Conservation (phyloP, 1,140 invertebrate species). For the Battus philenor region DNA sequence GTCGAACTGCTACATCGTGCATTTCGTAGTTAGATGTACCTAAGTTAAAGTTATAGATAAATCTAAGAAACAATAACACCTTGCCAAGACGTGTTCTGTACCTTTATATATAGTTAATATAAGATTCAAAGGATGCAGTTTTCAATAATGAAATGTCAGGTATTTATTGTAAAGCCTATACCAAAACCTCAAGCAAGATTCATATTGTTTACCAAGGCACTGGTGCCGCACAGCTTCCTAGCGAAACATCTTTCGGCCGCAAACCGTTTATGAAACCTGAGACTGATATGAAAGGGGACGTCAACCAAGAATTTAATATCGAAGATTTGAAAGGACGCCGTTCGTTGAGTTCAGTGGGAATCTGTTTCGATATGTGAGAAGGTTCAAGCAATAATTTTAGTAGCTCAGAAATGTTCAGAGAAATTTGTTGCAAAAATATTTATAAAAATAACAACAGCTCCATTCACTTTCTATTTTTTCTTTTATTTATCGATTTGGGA, state of each 20-base stretch:
- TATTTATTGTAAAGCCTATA: neutral
- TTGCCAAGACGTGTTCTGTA: neutral
- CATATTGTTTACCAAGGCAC: slow-evolving; percentile 2
- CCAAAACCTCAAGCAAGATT: neutral
- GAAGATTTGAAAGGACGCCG: slow-evolving; percentile 10
- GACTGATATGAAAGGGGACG: slow-evolving; percentile 20
- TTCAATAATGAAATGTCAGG: too few species aligned
- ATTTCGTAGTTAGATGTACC: too few species aligned
- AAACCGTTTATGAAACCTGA: slow-evolving; percentile 17
- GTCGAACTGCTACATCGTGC: too few species aligned
- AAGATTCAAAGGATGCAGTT: neutral
- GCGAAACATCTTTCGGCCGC: slow-evolving; percentile 1
- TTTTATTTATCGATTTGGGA: too few species aligned
- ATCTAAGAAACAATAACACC: too few species aligned
- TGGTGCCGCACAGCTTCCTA: neutral
- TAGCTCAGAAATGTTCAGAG: neutral
- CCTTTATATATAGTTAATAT: neutral
- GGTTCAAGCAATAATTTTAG: neutral
- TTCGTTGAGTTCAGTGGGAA: neutral
- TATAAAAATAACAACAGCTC: too few species aligned
- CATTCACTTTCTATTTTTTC: too few species aligned
- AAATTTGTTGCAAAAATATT: too few species aligned
- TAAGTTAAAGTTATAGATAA: too few species aligned
- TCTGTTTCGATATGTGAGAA: slow-evolving; percentile 11
- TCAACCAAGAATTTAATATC: slow-evolving; percentile 32